Conservation (phyloP, 2,888 invertebrate genomes). For the Chromoteleia sp. region DNA sequence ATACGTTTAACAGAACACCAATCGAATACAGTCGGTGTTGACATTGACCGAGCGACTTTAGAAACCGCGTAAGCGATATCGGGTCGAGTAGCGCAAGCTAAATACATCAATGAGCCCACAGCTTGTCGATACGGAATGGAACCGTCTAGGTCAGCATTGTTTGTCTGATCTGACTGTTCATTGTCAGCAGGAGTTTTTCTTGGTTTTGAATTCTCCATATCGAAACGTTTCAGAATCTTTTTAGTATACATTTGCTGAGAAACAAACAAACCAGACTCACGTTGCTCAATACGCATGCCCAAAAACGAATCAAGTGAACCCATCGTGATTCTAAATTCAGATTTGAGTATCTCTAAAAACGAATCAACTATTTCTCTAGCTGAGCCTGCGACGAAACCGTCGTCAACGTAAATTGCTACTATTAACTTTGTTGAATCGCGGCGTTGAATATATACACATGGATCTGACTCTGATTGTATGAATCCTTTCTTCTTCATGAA, state of each 20-base stretch:
- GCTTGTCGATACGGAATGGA: constrained; percentile 60
- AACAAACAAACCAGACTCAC: constrained; percentile 11
- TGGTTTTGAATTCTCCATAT: constrained; percentile 61
- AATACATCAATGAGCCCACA: constrained; percentile 42
- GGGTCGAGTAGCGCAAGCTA: constrained; percentile 3
- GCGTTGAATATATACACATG: no score
- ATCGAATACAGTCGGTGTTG: constrained; percentile 2
- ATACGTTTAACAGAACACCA: constrained; percentile 35
- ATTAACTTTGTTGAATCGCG: no score
- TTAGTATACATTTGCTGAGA: not conserved
- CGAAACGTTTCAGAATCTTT: constrained; percentile 18
- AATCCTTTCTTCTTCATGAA: no score
- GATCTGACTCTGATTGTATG: no score
- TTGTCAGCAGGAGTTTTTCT: constrained; percentile 59
- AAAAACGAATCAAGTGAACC: constrained; percentile 24
- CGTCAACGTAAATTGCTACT: no score
- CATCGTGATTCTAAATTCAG: constrained; percentile 1
- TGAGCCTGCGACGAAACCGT: no score
- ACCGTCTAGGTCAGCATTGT: constrained; percentile 36
- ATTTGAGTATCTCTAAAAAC: not conserved
- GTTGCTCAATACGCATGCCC: constrained; percentile 9
- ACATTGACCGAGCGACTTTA: constrained; percentile 24
- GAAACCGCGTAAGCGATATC: constrained; percentile 22
- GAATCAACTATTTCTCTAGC: not conserved
- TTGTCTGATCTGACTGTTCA: constrained; percentile 28